Evolutionary conservation across 2,888 invertebrate species (phyloP).

Genomic region (Drosophila fungiperda): DNA sequence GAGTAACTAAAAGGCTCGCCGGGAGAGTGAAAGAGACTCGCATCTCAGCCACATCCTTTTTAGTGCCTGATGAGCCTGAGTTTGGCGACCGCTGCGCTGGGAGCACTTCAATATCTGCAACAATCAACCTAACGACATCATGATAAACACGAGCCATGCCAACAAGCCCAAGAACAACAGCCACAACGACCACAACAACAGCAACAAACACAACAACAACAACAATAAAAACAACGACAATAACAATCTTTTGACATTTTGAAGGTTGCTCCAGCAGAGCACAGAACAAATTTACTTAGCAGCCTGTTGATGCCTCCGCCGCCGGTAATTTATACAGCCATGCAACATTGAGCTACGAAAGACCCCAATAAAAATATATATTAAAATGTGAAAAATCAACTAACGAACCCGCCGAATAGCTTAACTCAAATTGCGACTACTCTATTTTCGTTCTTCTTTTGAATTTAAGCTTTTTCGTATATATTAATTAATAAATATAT

Average conservation of each 20-base stretch:
- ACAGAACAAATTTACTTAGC: conserved; percentile 42
- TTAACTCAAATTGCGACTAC: background rate
- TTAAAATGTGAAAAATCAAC: conserved; percentile 48
- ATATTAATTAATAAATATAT: background rate
- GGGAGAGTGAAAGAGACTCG: conserved; percentile 1
- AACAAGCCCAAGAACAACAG: conserved; percentile 18
- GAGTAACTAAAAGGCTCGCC: conserved; percentile 51
- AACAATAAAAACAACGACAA: conserved; percentile 5
- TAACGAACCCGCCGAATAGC: conserved; percentile 2
- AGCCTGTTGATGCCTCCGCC: conserved; percentile 40
- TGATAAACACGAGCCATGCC: conserved; percentile 57
- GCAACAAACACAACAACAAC: background rate
- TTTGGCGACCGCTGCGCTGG: conserved; percentile 28
- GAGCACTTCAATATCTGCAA: conserved; percentile 42
- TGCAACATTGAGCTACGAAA: background rate
- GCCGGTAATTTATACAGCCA: conserved; percentile 62
- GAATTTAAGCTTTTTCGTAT: background rate
- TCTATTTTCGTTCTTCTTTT: background rate
- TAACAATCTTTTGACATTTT: conserved; percentile 66
- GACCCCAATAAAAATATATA: conserved; percentile 41
- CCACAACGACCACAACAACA: conserved; percentile 11
- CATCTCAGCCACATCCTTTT: conserved; percentile 18
- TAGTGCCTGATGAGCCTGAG: conserved; percentile 32
- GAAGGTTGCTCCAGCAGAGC: conserved; percentile 53
- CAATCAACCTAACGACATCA: conserved; percentile 69